A percentile compares a stretch with the other conserved stretches of the same genome.
Evolutionary conservation across 2,113 vertebrate genomes (phyloP).

Genomic region (Syrrhaptes paradoxus): DNA sequence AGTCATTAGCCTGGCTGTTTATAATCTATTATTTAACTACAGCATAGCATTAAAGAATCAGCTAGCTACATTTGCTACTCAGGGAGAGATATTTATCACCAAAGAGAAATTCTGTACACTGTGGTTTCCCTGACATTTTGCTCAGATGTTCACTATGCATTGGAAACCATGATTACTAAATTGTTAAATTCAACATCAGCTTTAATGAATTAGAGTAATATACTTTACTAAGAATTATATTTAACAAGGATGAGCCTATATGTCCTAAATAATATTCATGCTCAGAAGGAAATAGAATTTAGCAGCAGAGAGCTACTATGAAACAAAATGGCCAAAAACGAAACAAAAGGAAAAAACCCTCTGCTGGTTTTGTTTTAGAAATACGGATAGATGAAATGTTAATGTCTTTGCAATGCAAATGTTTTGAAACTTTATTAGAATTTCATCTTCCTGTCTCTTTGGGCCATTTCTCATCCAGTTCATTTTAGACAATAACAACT

Average conservation of each 20-base stretch:
- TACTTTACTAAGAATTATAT: not conserved
- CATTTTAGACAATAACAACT: not conserved
- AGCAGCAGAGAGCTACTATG: not conserved
- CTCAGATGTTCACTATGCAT: not conserved
- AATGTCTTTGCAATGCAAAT: not conserved
- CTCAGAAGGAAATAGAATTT: not conserved
- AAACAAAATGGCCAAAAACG: not conserved
- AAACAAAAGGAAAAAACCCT: not conserved
- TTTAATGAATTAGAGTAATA: constrained; percentile 37
- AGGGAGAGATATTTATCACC: constrained; percentile 4
- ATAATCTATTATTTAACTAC: constrained; percentile 61
- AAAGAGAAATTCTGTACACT: constrained; percentile 1
- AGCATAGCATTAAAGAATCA: not conserved
- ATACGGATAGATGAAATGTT: not conserved
- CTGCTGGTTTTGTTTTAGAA: not conserved
- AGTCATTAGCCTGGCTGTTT: constrained; percentile 63
- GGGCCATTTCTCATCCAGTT: not conserved
- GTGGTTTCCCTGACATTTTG: not conserved
- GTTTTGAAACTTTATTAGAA: not conserved
- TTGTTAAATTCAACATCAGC: constrained; percentile 44
- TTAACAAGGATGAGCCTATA: not conserved
- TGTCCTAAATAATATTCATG: not conserved
- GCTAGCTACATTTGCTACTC: not conserved
- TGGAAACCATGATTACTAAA: constrained; percentile 39
- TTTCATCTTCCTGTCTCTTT: not conserved